Percentiles rank a stretch among this genome's conserved stretches.
phyloP scores from a whole-genome alignment of 2,888 invertebrate species.

The Hofmannophila pseudospretella region DNA sequence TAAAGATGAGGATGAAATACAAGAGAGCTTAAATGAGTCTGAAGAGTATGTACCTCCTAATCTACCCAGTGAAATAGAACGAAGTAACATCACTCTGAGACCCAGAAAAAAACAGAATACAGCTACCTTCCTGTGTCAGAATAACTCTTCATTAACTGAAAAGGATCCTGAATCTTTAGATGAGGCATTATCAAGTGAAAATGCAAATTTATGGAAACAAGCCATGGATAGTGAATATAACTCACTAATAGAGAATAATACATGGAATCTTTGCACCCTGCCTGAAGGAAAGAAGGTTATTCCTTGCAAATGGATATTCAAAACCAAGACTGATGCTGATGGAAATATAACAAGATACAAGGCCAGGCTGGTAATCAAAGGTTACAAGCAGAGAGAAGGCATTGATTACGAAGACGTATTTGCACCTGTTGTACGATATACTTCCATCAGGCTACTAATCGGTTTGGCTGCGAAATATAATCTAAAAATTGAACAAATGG shows the following conservation, averaged over 20 bases:
- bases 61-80: too few relatives aligned
- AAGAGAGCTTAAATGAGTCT: too few relatives aligned
- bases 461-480: conserved; percentile 8
- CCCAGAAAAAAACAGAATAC: too few relatives aligned
- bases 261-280: conserved; percentile 8
- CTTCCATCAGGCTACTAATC: conserved; percentile 12
- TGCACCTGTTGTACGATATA: conserved; percentile 12
- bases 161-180: neutral
- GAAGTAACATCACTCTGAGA: too few relatives aligned
- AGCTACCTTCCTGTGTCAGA: too few relatives aligned
- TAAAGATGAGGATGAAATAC: too few relatives aligned
- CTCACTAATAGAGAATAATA: conserved; percentile 10
- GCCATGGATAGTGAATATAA: conserved; percentile 11
- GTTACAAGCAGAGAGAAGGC: conserved; percentile 11
- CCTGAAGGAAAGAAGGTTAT: conserved; percentile 7
- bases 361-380: conserved; percentile 12
- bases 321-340: conserved; percentile 10
- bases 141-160: neutral
- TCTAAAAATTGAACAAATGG: conserved; percentile 4
- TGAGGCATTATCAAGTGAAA: conserved; percentile 8
- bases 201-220: conserved; percentile 9
- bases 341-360: conserved; percentile 6
- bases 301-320: conserved; percentile 13
- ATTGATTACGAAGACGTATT: conserved; percentile 12
- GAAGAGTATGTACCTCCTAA: too few relatives aligned